Conservation (phyloP, 2,113 vertebrate species). For the Argyrosomus japonicus region DNA sequence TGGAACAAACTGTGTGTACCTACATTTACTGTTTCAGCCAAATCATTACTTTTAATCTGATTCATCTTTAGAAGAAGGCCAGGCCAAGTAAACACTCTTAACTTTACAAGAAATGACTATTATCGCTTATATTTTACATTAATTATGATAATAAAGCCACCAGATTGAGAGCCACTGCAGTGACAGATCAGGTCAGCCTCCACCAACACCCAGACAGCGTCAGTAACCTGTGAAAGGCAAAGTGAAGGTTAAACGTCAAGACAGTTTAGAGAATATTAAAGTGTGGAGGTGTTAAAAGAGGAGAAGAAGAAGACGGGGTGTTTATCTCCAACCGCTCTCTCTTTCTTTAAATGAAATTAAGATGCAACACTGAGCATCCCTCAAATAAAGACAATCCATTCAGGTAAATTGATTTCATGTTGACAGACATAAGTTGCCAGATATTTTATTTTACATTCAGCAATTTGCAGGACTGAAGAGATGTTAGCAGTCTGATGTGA, state of each 20-base stretch:
- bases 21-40: not conserved
- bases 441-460: too few relatives aligned
- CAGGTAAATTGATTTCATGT: too few relatives aligned
- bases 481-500: not conserved
- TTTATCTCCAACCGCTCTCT: not conserved
- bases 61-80: not conserved
- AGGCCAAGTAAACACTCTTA: not conserved
- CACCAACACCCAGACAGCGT: not conserved
- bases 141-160: not conserved
- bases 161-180: conserved; percentile 9
- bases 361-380: too few relatives aligned
- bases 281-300: not conserved
- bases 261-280: not conserved
- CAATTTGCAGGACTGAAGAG: too few relatives aligned
- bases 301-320: not conserved
- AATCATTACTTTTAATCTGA: not conserved
- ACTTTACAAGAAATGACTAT: not conserved
- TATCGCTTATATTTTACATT: not conserved
- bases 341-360: too few relatives aligned
- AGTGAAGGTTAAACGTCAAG: not conserved
- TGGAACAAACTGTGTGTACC: not conserved
- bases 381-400: too few relatives aligned
- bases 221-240: conserved; percentile 8
- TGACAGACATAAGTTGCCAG: too few relatives aligned
- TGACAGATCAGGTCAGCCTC: not conserved